These are phyloP conservation scores for Sthenelais limicola DNA, from an alignment of 2,888 invertebrate species.

Conservation along the genomic window DNA sequence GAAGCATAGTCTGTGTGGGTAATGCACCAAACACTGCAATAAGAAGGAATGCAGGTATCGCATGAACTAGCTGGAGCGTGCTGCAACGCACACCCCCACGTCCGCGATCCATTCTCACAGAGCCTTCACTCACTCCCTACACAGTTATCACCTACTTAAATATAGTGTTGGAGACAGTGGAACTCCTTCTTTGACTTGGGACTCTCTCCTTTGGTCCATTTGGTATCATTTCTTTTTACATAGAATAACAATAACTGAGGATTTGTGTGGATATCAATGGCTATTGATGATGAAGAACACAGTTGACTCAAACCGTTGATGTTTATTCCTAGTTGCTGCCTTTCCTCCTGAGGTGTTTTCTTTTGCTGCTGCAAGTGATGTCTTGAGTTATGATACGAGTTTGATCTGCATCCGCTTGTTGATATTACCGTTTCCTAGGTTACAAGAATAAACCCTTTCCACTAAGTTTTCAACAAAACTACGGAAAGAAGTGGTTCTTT, in stretches of 20 bases:
- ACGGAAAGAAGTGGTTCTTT: background rate
- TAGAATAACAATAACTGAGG: no score
- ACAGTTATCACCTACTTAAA: slow-evolving; percentile 1
- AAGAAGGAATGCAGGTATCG: slow-evolving; percentile 1
- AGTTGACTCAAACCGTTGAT: background rate
- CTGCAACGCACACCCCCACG: background rate
- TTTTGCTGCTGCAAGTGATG: background rate
- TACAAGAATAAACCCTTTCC: slow-evolving; percentile 6
- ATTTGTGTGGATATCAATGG: no score
- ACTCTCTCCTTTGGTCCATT: no score
- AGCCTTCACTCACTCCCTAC: slow-evolving; percentile 4
- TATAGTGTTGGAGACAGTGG: background rate
- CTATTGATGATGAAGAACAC: background rate
- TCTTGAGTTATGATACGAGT: background rate
- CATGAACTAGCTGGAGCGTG: background rate
- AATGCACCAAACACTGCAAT: slow-evolving; percentile 14
- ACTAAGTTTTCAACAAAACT: background rate
- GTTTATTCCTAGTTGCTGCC: background rate
- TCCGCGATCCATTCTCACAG: background rate
- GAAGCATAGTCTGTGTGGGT: slow-evolving; percentile 39
- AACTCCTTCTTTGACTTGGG: slow-evolving; percentile 22
- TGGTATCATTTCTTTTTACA: no score
- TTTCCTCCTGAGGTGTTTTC: background rate
- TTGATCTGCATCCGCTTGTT: no score
- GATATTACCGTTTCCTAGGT: no score